Percentiles rank a stretch among this genome's conserved stretches.
Conservation (phyloP, 2,113 vertebrate genomes). For the Grantiella picta region DNA sequence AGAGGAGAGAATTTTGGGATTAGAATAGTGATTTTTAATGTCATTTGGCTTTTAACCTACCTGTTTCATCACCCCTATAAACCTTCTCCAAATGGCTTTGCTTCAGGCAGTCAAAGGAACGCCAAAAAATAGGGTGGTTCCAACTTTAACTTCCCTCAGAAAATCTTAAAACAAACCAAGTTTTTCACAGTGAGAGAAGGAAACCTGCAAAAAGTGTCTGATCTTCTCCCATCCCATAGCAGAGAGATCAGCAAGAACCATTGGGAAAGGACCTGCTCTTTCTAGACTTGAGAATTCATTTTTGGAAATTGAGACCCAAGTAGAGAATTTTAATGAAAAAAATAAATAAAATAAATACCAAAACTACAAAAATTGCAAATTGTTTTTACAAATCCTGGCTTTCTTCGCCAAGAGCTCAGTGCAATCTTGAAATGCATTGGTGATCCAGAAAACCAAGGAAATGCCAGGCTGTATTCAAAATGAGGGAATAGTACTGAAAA, state of each 20-base stretch:
- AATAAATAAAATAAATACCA: background rate
- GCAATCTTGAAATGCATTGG: rapidly evolving
- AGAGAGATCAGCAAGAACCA: background rate
- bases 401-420: background rate
- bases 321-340: rapidly evolving
- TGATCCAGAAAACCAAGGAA: background rate
- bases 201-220: background rate
- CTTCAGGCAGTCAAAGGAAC: background rate
- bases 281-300: background rate
- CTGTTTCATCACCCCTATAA: background rate
- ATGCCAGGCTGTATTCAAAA: background rate
- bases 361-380: background rate
- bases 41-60: background rate
- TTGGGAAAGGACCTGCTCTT: background rate
- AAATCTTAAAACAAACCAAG: background rate
- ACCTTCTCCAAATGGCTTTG: background rate
- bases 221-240: background rate
- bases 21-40: background rate
- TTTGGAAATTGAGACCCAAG: background rate
- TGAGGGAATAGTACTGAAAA: background rate
- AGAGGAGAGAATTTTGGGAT: background rate
- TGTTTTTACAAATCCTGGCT: background rate
- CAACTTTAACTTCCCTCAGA: background rate
- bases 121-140: background rate
- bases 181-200: background rate